Base-by-base conservation (phyloP, 2,888 invertebrate genomes). In the Lottia gigantea region DNA sequence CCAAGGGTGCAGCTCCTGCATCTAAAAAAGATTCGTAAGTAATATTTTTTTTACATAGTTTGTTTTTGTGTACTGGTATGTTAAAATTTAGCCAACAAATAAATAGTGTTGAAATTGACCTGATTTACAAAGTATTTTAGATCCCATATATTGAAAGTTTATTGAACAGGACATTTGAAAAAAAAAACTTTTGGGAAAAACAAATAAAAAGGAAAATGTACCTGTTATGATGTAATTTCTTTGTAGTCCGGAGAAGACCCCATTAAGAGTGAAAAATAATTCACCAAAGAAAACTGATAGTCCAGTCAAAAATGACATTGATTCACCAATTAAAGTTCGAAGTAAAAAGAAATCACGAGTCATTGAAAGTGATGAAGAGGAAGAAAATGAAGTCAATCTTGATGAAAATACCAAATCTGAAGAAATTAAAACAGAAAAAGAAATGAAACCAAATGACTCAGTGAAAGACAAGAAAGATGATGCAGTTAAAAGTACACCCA, bases 311-410 rank as follows among this genome's bases (percentile, higher is more conserved):
- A 70, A 62, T 25, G 70, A 70, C 4, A 25, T n/a, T 7, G 70
- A 70, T 49, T 70, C 70, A 31, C 70, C 70, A 19, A 46, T 70
- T 45, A 70, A 82, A 72, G 74, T 70, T 0, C 71, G 76, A 2
- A 61, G 76, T 1, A 77, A 78, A 40, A 78, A 77, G 66, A 73
- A 74, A 66, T 76, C 74, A 11, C 72, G 80, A 55, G 66, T 83
- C 14, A 77, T 83, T 40, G 83, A 83, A 45, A 81, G 81, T 75
- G 82, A 82, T 74, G 79, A 79, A 19, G 82, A 82, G 46, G 83
- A 82, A 47, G 79, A 80, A 46, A 76, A 78, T 26, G 67, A 69
- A 19, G 55, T 19, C n/a, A 67, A 64, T 6, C 31, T 46, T 4
- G 62, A n/a, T 26, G 55, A 55, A 46, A 64, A 25, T n/a, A 25